These are phyloP conservation scores for Lagria hirta DNA, from an alignment of 2,888 invertebrate species.

Conservation along the genomic window DNA sequence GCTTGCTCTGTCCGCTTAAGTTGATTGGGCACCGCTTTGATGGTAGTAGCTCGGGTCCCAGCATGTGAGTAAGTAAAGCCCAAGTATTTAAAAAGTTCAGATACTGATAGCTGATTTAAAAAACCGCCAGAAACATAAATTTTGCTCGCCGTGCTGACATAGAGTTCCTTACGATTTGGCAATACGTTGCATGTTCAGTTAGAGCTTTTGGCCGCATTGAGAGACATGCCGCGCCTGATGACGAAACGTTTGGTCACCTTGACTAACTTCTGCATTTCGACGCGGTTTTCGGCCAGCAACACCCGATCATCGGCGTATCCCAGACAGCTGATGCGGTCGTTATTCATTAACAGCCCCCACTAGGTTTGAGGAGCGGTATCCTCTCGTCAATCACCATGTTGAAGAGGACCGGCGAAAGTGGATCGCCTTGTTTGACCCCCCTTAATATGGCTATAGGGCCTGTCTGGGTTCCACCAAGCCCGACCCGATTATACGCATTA, in stretches of 20 bases:
- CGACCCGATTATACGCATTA: slow-evolving; percentile 8
- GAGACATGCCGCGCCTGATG: neutral
- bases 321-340: neutral
- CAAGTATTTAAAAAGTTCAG: slow-evolving; percentile 11
- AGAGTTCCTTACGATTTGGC: slow-evolving; percentile 11
- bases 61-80: slow-evolving; percentile 9
- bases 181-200: slow-evolving; percentile 1
- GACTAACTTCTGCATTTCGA: neutral
- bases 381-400: slow-evolving; percentile 39
- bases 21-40: neutral
- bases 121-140: slow-evolving; percentile 2
- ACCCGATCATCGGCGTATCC: slow-evolving; percentile 5
- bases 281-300: neutral
- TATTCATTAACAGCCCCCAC: neutral
- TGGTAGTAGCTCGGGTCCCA: slow-evolving; percentile 1
- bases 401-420: slow-evolving; percentile 41
- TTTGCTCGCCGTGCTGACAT: neutral
- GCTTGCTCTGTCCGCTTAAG: slow-evolving; percentile 2
- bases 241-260: slow-evolving; percentile 1
- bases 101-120: slow-evolving; percentile 5
- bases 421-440: slow-evolving; percentile 52
- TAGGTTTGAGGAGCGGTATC: slow-evolving; percentile 1
- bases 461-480: slow-evolving; percentile 1
- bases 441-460: slow-evolving; percentile 19
- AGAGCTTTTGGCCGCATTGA: slow-evolving; percentile 5